Conservation (phyloP, 2,113 vertebrate species). For the Alouatta palliata region DNA sequence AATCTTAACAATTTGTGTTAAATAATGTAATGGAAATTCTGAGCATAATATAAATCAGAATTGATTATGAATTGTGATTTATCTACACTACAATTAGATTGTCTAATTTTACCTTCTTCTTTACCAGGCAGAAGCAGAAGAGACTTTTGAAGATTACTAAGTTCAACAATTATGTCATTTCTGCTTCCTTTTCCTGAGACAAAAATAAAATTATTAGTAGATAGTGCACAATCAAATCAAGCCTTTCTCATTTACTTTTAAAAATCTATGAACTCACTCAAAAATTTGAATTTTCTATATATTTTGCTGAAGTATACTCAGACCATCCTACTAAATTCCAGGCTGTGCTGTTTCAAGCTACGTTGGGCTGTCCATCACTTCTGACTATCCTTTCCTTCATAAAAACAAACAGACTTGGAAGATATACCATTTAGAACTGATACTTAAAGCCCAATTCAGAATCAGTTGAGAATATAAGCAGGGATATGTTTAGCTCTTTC, state of each 20-base stretch:
- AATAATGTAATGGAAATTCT: neutral
- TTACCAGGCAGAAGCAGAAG: neutral
- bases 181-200: neutral
- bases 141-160: neutral
- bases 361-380: neutral
- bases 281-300: neutral
- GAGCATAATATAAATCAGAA: neutral
- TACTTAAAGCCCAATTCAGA: neutral
- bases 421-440: neutral
- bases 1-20: neutral
- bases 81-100: neutral
- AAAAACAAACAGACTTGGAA: neutral
- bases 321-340: neutral
- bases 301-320: neutral
- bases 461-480: neutral
- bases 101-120: neutral
- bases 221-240: neutral
- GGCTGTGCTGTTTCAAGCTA: neutral
- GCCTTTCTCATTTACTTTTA: neutral
- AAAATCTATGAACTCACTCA: neutral
- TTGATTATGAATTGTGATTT: neutral
- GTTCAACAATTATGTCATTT: neutral
- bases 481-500: neutral
- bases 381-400: accelerated
- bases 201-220: neutral